phyloP scores from a whole-genome alignment of 2,797 vertebrate species.

The Telmatherina bonti region DNA sequence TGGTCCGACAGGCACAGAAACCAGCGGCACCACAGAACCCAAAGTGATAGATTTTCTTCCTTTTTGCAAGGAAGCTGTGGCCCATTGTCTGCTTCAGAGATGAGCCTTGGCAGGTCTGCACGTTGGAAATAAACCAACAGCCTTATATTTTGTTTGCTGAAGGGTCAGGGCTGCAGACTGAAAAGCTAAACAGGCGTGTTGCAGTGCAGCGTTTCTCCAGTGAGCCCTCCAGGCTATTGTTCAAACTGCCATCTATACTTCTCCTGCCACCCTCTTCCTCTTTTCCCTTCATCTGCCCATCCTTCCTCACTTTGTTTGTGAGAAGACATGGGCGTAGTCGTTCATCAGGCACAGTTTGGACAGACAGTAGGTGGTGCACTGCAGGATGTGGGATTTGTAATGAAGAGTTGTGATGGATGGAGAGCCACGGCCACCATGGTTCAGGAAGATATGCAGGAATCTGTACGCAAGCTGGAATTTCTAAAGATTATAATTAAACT shows the following conservation, averaged over 20 bases:
- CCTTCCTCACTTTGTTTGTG: slow-evolving; percentile 55
- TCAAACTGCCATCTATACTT: slow-evolving; percentile 59
- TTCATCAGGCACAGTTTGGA: slow-evolving; percentile 53
- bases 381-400: slow-evolving; percentile 55
- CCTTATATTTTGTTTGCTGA: slow-evolving; percentile 50
- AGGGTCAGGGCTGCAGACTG: slow-evolving; percentile 43
- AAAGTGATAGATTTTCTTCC: slow-evolving; percentile 50
- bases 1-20: slow-evolving; percentile 41
- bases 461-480: too few relatives aligned
- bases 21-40: slow-evolving; percentile 40
- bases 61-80: slow-evolving; percentile 43
- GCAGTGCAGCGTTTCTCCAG: slow-evolving; percentile 59
- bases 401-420: slow-evolving; percentile 56
- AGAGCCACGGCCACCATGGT: slow-evolving; percentile 13
- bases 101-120: slow-evolving; percentile 58
- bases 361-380: slow-evolving; percentile 43
- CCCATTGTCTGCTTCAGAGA: slow-evolving; percentile 49
- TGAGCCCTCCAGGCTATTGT: slow-evolving; percentile 56
- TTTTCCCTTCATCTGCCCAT: slow-evolving; percentile 28
- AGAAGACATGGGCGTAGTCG: slow-evolving; percentile 33
- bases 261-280: slow-evolving; percentile 48
- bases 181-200: slow-evolving; percentile 40
- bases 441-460: slow-evolving; percentile 24
- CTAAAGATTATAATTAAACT: background rate
- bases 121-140: slow-evolving; percentile 58